Evolutionary conservation across 2,888 invertebrate genomes (phyloP), one percentile per base, ranked within the genome.

Genomic region (Tachina fera): DNA sequence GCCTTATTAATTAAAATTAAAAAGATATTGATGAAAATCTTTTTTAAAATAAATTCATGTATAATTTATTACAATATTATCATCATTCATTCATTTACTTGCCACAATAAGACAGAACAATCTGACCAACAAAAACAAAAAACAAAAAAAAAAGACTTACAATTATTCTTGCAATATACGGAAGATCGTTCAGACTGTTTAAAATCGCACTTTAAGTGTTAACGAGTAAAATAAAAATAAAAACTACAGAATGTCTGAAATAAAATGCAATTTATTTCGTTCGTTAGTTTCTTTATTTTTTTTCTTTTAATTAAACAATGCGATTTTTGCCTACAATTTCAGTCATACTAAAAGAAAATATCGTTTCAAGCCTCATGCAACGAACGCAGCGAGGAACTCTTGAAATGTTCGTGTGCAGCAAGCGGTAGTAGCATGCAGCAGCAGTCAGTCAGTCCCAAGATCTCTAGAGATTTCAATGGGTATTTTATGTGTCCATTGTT

Each of bases 161-260:
- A 75, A 49, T 43, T n/a, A 49, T 43, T n/a, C 53, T 10, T 16
- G 6, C 56, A 53, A 22, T 61, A 63, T 19, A 22, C 11, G 19
- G 16, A 61, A 79, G 75, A 79, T 83, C 75, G 67, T 86, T 60
- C 47, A 79, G 83, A 83, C 86, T 86, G 86, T 86, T 83, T 80
- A 83, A 86, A 71, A 86, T 86, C 86, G 67, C 86, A 86, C 86
- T 86, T 86, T 76, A 83, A 83, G 86, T 83, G 86, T 86, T 86
- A 86, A 86, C 79, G 83, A 86, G 79, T 43, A 86, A 60, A 79
- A 67, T 83, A 45, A 47, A 19, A 22, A 16, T 63, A 45, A 58
- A n/a, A 31, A 22, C 19, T 14, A 70, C 31, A 13, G 41, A 63
- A 51, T 16, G 13, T 14, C 13, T 10, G 4, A 68, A 72, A 75